Evolutionary conservation across 2,113 vertebrate genomes (phyloP), one percentile per base, ranked within the genome.

Genomic region (Pipra filicauda): DNA sequence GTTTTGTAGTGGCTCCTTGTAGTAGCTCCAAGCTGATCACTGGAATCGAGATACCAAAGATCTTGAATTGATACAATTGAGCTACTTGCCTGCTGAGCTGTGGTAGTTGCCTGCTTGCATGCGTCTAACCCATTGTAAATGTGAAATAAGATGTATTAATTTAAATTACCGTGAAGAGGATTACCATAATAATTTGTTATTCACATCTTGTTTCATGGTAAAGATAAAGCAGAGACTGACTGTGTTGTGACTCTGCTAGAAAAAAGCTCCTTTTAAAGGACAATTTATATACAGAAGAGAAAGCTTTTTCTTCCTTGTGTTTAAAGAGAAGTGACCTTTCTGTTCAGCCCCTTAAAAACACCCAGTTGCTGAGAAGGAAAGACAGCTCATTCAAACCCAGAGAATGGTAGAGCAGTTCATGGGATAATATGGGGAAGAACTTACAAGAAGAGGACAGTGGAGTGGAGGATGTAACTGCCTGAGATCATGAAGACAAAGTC

Each of bases 361-460:
- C 4, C 0, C 15, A 55, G 27, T 7, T 5, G 2, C 35, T 69
- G 41, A 52, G 39, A 22, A 72, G 16, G 58, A 92, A 92, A 79
- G 33, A 35, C 9, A 65, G 37, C 11, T 79, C 67, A 69, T 64
- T 64, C 35, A 87, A 46, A 77, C 15, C 16, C 33, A 77, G 19
- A 48, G 14, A 92, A 37, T 2, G 3, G 9, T 23, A 84, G 49
- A 52, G 30, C 1, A 3, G 8, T 31, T 31, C 1, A 5, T 48
- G 20, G 12, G 12, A 67, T 21, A 2, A 0, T 19, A 35, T 12
- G 8, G 23, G 19, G 23, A 65, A 51, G 12, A 90, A 19, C 4
- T 44, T 49, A 24, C 1, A 79, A n/a, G 41, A 67, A 55, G 31
- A 79, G 8, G 14, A 11, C 0, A 0, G 37, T 17, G 9, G 31